Conservation (phyloP, 1,140 invertebrate genomes). For the Uloborus diversus region DNA sequence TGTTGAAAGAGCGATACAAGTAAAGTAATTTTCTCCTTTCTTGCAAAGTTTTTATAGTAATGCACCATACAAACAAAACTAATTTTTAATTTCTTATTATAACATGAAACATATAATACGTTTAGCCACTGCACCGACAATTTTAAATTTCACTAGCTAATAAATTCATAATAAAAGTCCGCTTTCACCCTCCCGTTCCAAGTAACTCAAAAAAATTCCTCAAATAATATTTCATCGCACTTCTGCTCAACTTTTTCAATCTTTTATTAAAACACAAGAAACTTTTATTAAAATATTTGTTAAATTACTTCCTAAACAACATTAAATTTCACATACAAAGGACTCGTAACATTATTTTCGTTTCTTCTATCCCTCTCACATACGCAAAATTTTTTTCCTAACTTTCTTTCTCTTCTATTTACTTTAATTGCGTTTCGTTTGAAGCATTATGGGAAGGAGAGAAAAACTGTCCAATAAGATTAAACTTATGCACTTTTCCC, state of each 20-base stretch:
- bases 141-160: too few relatives aligned
- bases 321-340: neutral
- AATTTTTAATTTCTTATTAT: too few relatives aligned
- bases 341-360: neutral
- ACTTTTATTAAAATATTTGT: slow-evolving; percentile 16
- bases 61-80: too few relatives aligned
- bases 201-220: too few relatives aligned
- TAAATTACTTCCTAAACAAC: neutral
- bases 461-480: slow-evolving; percentile 31
- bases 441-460: neutral
- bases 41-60: too few relatives aligned
- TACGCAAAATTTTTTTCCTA: neutral
- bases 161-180: too few relatives aligned
- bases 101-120: too few relatives aligned
- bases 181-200: too few relatives aligned
- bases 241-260: neutral
- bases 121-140: too few relatives aligned
- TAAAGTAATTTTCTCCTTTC: too few relatives aligned
- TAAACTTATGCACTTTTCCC: slow-evolving; percentile 22
- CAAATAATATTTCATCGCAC: too few relatives aligned
- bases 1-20: too few relatives aligned
- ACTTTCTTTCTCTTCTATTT: slow-evolving; percentile 13
- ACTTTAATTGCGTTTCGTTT: slow-evolving; percentile 40
- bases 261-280: slow-evolving; percentile 1
- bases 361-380: neutral